Base-by-base conservation (phyloP, 30 jellyfish, hydroid and myxozoan species). In the Cassiopea andromeda region DNA sequence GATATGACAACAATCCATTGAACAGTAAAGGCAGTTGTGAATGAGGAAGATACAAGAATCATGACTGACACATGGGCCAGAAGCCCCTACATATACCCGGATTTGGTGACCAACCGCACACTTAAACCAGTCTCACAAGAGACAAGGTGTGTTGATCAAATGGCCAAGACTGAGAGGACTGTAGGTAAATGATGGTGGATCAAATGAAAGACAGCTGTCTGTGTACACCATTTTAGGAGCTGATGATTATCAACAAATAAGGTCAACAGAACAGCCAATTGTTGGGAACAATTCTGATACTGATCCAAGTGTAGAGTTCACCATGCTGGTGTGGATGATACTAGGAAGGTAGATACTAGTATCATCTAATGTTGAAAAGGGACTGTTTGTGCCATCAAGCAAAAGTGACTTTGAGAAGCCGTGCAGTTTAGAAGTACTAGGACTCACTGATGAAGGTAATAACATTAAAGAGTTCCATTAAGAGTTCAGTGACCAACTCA, bases 241-340 rank as follows among this genome's bases (percentile, higher is more conserved):
- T 14, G 80, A 76, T 18, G 90, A 87, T 48, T 87, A 49, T 69
- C 90, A 87, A 78, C 59, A 92, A 69, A 87, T 68, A 64, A 38
- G 90, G 44, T 48, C 92, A 48, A 80, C 96, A 4, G 96, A 89
- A 80, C 88, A 64, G 60, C 64, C 77, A 46, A 75, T 89, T 8
- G 48, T 80, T 46, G 93, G 96, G 14, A 44, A 75, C 14, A 89
- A 89, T 58, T 81, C 92, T 27, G 96, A 89, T 48, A 58, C n/a
- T 19, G 92, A 89, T 71, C 96, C 96, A 27, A 88, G 96, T 2
- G 93, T 82, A 12, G 93, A 85, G 82, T 76, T 85, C 72, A 85
- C 90, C 12, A 85, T 85, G 93, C 72, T 89, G 18, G 92, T 89
- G 46, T 89, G 96, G 96, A 89, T 80, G 78, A 47, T 89, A 60